A percentile compares a stretch with the other conserved stretches of the same genome.
phyloP scores from a whole-genome alignment of 2,888 invertebrate species.

The Smittia aterrima region DNA sequence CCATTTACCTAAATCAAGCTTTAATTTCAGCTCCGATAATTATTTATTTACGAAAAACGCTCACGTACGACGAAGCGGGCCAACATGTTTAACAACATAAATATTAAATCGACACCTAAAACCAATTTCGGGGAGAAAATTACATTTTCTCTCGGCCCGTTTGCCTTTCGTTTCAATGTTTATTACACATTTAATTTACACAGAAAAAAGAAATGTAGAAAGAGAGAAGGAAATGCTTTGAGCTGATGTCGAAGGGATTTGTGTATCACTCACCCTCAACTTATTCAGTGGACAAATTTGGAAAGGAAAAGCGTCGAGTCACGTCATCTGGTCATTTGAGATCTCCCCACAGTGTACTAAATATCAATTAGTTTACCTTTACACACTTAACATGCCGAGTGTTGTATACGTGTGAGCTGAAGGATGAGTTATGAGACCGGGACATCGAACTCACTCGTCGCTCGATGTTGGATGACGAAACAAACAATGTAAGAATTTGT shows the following conservation, averaged over 20 bases:
- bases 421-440: neutral
- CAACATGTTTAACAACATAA: slow-evolving; percentile 40
- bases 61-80: slow-evolving; percentile 12
- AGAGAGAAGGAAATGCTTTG: neutral
- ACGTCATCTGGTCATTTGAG: slow-evolving; percentile 43
- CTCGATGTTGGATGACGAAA: neutral
- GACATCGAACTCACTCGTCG: neutral
- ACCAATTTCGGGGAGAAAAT: slow-evolving; percentile 21
- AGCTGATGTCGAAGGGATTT: neutral
- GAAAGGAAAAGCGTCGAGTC: slow-evolving; percentile 36
- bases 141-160: slow-evolving; percentile 4
- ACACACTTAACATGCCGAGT: slow-evolving; percentile 32
- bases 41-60: slow-evolving; percentile 35
- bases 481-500: slow-evolving; percentile 32
- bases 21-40: slow-evolving; percentile 16
- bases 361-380: slow-evolving; percentile 43
- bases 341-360: slow-evolving; percentile 37
- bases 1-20: slow-evolving; percentile 25
- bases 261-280: neutral
- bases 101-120: slow-evolving; percentile 42
- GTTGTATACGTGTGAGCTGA: neutral
- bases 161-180: slow-evolving; percentile 2
- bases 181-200: slow-evolving; percentile 41
- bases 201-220: slow-evolving; percentile 14
- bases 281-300: slow-evolving; percentile 32